Base-by-base conservation (phyloP, 2,797 vertebrate genomes). In the Acanthopagrus latus region DNA sequence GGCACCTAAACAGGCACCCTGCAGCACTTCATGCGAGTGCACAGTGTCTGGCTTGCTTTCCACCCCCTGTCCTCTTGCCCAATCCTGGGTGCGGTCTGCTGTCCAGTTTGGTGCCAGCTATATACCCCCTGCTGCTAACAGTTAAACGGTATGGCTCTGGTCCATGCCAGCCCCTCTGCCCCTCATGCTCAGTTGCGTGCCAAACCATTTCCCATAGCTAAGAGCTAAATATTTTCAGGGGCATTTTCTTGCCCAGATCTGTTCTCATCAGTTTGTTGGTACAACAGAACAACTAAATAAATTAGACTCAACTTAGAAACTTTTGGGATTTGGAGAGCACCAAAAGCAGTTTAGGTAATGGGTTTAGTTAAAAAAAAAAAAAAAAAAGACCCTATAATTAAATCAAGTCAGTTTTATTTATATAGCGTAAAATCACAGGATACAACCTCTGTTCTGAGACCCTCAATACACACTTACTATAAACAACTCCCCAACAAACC, bases 11-110 rank as follows among this genome's bases (percentile, higher is more conserved):
- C 75, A 81, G 76, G 70, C 74, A 47, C 64, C 82, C 79, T 71
- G 74, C 64, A 65, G 77, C 27, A 74, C 69, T 82, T 86, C 25
- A 78, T 72, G 57, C 72, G 71, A 65, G 43, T 54, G 3, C 38
- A 67, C 67, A 81, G 81, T 78, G 76, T 76, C 78, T 86, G 84
- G 87, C 88, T 85, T 38, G 43, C 48, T 71, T 73, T 67, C 64
- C 80, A 70, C 27, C 38, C 64, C 71, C 54, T 60, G 76, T 88
- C 33, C 95, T 90, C 94, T 89, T 94, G 96, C 96, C 95, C 96
- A 96, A 81, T 63, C 60, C 57, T 68, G 76, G 58, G 78, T 59
- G 46, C 44, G 47, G 74, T 76, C 78, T 78, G 80, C 74, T 86
- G 85, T 83, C 85, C 83, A 52, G 58, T 76, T 74, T 50, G 20